Evolutionary conservation across 1,140 invertebrate species (phyloP).

Genomic region (Conopomorpha cramerella): DNA sequence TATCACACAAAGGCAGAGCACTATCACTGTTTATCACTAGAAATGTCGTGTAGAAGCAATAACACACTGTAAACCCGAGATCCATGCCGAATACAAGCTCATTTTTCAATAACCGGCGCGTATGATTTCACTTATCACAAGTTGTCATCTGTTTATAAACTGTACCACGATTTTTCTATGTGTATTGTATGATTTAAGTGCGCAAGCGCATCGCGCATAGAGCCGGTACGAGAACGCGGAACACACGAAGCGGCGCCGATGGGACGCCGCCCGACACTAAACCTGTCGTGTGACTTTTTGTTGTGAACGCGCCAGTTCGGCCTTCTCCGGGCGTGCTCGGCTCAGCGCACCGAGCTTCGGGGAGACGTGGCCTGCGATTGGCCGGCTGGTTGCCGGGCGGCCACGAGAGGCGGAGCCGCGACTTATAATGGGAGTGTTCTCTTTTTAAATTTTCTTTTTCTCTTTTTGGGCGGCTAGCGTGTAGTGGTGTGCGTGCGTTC

Average conservation of each 20-base stretch:
- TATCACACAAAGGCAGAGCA: conserved; percentile 47
- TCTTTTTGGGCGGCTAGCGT: conserved; percentile 44
- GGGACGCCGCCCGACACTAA: conserved; percentile 57
- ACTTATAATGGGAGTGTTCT: conserved; percentile 37
- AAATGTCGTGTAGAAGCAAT: conserved; percentile 28
- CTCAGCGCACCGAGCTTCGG: conserved; percentile 13
- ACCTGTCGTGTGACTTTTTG: conserved; percentile 53
- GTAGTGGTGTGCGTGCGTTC: conserved; percentile 42
- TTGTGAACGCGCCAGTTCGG: conserved; percentile 39
- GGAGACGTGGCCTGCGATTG: conserved; percentile 14
- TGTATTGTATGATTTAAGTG: too few relatives aligned
- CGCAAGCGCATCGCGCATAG: conserved; percentile 26
- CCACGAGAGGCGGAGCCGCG: conserved; percentile 18
- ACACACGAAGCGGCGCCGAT: conserved; percentile 44
- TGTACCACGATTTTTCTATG: conserved; percentile 22
- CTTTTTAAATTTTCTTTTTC: conserved; percentile 53
- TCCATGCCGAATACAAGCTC: conserved; percentile 46
- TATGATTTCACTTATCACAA: not conserved
- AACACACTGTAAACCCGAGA: conserved; percentile 49
- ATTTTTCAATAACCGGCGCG: conserved; percentile 21
- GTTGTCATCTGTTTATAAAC: conserved; percentile 8
- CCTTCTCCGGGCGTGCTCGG: conserved; percentile 26
- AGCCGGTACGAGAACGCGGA: conserved; percentile 17
- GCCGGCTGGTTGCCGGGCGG: conserved; percentile 18
- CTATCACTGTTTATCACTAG: conserved; percentile 54